These are phyloP conservation scores for Enteromius anoplus DNA, from an alignment of 2,797 vertebrate genomes.

Conservation along the genomic window DNA sequence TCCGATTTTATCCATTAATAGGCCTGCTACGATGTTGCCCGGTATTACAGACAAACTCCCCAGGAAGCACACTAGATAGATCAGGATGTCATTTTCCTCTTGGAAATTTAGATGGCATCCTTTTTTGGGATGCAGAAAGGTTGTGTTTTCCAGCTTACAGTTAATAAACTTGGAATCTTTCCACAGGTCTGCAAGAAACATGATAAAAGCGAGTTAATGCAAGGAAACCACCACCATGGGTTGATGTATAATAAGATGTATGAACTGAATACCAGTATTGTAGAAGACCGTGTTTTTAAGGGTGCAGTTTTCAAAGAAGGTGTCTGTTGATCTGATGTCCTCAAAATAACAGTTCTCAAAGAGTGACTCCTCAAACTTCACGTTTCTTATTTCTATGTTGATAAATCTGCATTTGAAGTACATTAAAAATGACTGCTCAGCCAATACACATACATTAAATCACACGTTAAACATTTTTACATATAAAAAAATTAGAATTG, in stretches of 20 bases:
- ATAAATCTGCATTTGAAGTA: conserved; percentile 79
- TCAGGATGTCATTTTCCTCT: conserved; percentile 93
- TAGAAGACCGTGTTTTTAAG: conserved; percentile 89
- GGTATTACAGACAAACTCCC: conserved; percentile 93
- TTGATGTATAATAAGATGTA: neutral
- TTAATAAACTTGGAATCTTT: conserved; percentile 88
- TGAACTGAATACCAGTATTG: conserved; percentile 84
- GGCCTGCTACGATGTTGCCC: conserved; percentile 92
- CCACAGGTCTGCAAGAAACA: conserved; percentile 83
- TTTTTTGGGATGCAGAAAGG: conserved; percentile 86
- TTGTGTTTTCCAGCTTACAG: conserved; percentile 87
- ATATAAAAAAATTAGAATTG: neutral
- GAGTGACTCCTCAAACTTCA: conserved; percentile 89
- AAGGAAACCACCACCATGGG: neutral
- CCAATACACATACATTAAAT: neutral
- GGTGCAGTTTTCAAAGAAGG: conserved; percentile 96
- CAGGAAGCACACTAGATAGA: conserved; percentile 96
- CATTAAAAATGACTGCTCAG: neutral
- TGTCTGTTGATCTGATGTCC: conserved; percentile 89
- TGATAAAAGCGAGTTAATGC: neutral
- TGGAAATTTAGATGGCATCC: conserved; percentile 94
- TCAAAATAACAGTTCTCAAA: conserved; percentile 97
- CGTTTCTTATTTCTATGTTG: conserved; percentile 91
- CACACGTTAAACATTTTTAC: neutral
- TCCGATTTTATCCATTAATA: conserved; percentile 97